A percentile compares a stretch with the other conserved stretches of the same genome.
phyloP scores from a whole-genome alignment of 1,140 invertebrate species.

The Polypedilum pembai region DNA sequence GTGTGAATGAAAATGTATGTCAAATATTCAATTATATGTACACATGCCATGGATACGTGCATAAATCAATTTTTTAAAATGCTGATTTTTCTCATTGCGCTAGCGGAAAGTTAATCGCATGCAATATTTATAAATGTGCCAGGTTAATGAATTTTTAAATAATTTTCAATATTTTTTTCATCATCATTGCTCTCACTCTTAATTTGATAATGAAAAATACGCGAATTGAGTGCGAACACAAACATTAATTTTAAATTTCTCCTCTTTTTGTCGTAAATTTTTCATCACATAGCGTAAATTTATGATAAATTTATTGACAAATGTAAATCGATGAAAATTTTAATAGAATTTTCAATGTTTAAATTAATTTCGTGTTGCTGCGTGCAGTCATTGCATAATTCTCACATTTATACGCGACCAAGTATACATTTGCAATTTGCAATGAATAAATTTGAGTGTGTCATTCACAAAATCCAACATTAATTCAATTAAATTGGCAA shows the following conservation, averaged over 20 bases:
- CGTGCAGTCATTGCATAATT: background rate
- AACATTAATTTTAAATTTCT: background rate
- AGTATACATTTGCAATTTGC: background rate
- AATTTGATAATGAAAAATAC: background rate
- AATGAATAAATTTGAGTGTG: slow-evolving; percentile 4
- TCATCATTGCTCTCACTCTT: background rate
- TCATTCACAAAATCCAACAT: background rate
- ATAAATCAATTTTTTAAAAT: too few relatives aligned
- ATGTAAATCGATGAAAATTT: slow-evolving; percentile 7
- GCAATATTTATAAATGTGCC: slow-evolving; percentile 4
- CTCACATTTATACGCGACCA: background rate
- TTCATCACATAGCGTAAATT: background rate
- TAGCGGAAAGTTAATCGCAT: background rate
- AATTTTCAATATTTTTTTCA: background rate
- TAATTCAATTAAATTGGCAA: slow-evolving; percentile 9
- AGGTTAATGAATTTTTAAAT: slow-evolving; percentile 14
- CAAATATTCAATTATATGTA: too few relatives aligned
- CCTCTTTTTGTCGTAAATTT: background rate
- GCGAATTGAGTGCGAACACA: background rate
- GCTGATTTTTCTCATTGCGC: background rate
- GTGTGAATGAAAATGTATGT: too few relatives aligned
- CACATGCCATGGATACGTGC: too few relatives aligned
- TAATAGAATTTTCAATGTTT: slow-evolving; percentile 1
- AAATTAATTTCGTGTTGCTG: background rate
- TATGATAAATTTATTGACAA: background rate